These are phyloP conservation scores for Virgularia gustaviana DNA, from an alignment of 92 coral and sea anemone species.

Conservation along the genomic window DNA sequence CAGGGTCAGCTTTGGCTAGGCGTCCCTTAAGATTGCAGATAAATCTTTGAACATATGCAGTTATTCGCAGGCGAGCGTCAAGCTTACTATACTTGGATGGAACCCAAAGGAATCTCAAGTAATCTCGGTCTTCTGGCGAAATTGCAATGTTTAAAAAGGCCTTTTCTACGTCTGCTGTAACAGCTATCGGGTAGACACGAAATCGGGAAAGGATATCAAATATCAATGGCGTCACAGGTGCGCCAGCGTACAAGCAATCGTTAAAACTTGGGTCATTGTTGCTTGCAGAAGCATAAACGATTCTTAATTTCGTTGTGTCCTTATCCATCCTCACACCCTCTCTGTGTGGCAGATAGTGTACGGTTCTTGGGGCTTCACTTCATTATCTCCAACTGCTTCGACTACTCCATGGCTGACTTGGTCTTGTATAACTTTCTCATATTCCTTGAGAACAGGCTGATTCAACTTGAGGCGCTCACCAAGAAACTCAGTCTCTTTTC, in stretches of 20 bases:
- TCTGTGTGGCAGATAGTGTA: conserved; percentile 52
- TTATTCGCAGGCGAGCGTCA: conserved; percentile 43
- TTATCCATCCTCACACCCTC: conserved; percentile 46
- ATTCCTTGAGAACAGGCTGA: too few relatives aligned
- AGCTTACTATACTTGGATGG: conserved; percentile 43
- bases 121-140: too few relatives aligned
- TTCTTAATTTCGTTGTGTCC: conserved; percentile 46
- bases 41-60: conserved; percentile 49
- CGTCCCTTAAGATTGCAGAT: conserved; percentile 28
- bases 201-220: background rate
- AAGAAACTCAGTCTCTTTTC: conserved; percentile 20
- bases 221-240: background rate
- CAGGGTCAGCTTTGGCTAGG: background rate
- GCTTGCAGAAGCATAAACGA: conserved; percentile 32
- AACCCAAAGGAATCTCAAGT: conserved; percentile 16
- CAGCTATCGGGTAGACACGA: background rate
- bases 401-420: conserved; percentile 34
- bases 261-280: conserved; percentile 41
- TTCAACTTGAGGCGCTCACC: too few relatives aligned
- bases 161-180: background rate
- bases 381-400: conserved; percentile 17
- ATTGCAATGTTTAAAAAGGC: conserved; percentile 51
- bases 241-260: background rate
- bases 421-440: conserved; percentile 16
- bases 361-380: conserved; percentile 26